A percentile compares a stretch with the other conserved stretches of the same genome.
These are phyloP conservation scores for Neoseiulus cucumeris DNA, from an alignment of 1,140 invertebrate species.

Conservation along the genomic window DNA sequence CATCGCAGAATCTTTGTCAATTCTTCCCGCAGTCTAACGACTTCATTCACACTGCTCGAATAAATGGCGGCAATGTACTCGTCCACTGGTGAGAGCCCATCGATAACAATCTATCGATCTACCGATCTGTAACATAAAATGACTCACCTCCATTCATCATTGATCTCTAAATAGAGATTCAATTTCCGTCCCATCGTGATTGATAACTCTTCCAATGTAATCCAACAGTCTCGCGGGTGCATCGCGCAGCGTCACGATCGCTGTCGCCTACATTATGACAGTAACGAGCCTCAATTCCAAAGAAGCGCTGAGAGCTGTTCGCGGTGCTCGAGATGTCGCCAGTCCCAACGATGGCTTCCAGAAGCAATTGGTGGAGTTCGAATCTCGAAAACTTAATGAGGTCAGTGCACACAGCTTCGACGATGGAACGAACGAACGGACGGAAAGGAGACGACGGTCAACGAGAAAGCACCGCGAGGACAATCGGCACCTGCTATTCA, in stretches of 20 bases:
- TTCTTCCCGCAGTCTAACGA: constrained; percentile 84
- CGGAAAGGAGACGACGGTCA: too few species aligned
- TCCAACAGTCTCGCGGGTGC: constrained; percentile 65
- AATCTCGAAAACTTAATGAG: constrained; percentile 53
- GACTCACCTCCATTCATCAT: too few species aligned
- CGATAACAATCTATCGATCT: too few species aligned
- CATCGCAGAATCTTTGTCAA: constrained; percentile 74
- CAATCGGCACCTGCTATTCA: not conserved
- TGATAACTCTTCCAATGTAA: not conserved
- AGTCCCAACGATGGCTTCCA: constrained; percentile 92
- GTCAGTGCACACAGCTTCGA: constrained; percentile 31
- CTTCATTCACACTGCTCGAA: constrained; percentile 75
- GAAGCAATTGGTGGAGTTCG: constrained; percentile 76
- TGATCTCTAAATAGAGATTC: too few species aligned
- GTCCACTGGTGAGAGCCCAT: constrained; percentile 63
- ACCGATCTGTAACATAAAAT: too few species aligned
- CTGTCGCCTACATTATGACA: constrained; percentile 85
- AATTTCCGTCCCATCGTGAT: too few species aligned
- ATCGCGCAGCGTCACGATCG: constrained; percentile 81
- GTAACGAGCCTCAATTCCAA: constrained; percentile 74
- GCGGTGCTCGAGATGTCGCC: constrained; percentile 65
- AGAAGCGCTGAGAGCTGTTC: constrained; percentile 74
- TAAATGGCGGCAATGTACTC: constrained; percentile 69
- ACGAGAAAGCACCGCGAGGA: too few species aligned
- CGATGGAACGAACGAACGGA: too few species aligned